Evolutionary conservation across 2,797 vertebrate species (phyloP).

Genomic region (Cetoscarus ocellatus): DNA sequence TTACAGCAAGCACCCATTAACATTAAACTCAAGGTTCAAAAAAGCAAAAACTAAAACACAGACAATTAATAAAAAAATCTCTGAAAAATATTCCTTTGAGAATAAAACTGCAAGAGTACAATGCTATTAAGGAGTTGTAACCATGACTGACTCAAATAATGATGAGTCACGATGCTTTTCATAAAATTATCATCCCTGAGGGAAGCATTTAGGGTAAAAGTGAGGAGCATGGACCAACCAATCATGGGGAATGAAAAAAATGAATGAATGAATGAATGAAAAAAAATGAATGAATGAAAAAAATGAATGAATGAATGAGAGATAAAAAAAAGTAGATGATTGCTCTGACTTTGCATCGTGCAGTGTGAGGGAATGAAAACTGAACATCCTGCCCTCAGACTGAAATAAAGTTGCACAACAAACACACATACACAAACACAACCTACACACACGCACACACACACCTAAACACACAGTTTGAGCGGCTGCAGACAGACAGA

Average conservation of each 20-base stretch:
- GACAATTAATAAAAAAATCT: no score
- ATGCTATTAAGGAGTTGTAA: no score
- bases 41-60: background rate
- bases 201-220: background rate
- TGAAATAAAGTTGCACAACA: background rate
- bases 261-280: no score
- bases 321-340: no score
- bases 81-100: no score
- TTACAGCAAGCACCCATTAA: background rate
- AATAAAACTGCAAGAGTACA: no score
- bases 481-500: slow-evolving; percentile 21
- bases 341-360: background rate
- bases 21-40: background rate
- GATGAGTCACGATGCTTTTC: background rate
- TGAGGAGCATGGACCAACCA: background rate
- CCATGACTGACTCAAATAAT: no score
- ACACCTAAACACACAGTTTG: slow-evolving; percentile 4
- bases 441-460: slow-evolving; percentile 9
- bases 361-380: background rate
- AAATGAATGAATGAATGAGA: no score
- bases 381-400: slow-evolving; percentile 11
- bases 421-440: background rate
- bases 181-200: background rate
- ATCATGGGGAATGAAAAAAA: no score
- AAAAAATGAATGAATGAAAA: no score